Conservation (phyloP, 2,888 invertebrate species). For the Brenthis hecate region DNA sequence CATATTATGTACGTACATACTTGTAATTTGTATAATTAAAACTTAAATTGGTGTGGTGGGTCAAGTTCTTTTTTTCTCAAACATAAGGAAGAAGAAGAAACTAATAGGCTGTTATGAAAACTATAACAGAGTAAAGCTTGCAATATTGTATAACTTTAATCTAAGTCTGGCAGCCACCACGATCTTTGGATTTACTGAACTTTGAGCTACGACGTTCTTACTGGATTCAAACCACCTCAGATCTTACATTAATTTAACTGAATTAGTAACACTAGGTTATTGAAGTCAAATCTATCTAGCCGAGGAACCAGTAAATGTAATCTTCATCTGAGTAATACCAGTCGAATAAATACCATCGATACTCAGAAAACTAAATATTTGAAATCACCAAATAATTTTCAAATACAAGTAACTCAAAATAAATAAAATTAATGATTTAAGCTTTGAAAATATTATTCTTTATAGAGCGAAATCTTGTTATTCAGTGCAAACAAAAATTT, state of each 20-base stretch:
- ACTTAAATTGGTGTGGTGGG: not conserved
- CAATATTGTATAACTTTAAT: slow-evolving; percentile 21
- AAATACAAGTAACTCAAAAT: too few relatives aligned
- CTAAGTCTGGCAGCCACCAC: slow-evolving; percentile 27
- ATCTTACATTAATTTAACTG: slow-evolving; percentile 11
- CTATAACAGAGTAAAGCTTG: slow-evolving; percentile 6
- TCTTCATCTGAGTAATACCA: too few relatives aligned
- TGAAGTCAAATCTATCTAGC: not conserved
- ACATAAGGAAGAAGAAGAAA: not conserved
- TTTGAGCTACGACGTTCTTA: slow-evolving; percentile 18
- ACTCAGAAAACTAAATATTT: too few relatives aligned
- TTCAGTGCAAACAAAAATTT: slow-evolving; percentile 8
- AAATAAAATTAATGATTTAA: not conserved
- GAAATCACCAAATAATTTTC: too few relatives aligned
- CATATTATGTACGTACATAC: too few relatives aligned
- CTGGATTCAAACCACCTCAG: slow-evolving; percentile 23
- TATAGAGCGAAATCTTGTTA: not conserved
- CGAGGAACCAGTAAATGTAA: too few relatives aligned
- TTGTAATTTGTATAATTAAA: not conserved
- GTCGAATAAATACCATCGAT: too few relatives aligned
- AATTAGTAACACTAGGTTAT: slow-evolving; percentile 9
- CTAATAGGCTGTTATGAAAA: not conserved
- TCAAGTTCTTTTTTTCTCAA: not conserved
- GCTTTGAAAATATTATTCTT: not conserved
- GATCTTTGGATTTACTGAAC: slow-evolving; percentile 29